phyloP scores from a whole-genome alignment of 2,113 vertebrate genomes.

The Rhinolophus ferrumequinum region DNA sequence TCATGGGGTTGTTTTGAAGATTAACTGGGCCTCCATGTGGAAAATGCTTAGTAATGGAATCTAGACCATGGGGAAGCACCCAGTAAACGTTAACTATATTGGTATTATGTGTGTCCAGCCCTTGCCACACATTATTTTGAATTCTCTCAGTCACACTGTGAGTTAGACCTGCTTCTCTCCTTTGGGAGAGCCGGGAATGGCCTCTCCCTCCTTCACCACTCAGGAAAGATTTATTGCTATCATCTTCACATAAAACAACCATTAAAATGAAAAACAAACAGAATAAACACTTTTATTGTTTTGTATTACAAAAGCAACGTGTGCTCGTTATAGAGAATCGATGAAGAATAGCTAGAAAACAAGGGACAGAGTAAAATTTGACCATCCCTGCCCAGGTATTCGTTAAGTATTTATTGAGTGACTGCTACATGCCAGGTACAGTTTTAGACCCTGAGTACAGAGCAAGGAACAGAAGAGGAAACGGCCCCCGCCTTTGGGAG shows the following conservation, averaged over 20 bases:
- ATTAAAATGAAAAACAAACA: neutral
- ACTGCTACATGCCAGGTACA: neutral
- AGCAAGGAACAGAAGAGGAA: neutral
- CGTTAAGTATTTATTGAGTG: neutral
- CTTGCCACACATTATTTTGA: neutral
- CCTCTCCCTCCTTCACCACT: neutral
- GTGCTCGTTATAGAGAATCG: neutral
- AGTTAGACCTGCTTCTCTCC: neutral
- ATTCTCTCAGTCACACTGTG: neutral
- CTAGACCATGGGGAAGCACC: slow-evolving; percentile 32
- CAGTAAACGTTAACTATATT: slow-evolving; percentile 22
- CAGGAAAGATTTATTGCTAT: neutral
- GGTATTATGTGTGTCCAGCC: neutral
- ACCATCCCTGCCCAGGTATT: too few relatives aligned
- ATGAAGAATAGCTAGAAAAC: neutral
- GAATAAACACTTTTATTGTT: neutral
- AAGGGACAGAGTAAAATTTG: neutral
- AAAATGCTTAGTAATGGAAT: slow-evolving; percentile 68
- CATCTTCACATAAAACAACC: neutral
- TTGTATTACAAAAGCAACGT: neutral
- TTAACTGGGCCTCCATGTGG: slow-evolving; percentile 46
- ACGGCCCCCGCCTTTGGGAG: neutral
- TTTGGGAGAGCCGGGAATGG: slow-evolving; percentile 6
- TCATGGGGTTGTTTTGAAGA: slow-evolving; percentile 47
- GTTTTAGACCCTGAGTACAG: neutral